These are phyloP conservation scores for Dermolepida albohirtum DNA, from an alignment of 2,888 invertebrate genomes.

Conservation along the genomic window DNA sequence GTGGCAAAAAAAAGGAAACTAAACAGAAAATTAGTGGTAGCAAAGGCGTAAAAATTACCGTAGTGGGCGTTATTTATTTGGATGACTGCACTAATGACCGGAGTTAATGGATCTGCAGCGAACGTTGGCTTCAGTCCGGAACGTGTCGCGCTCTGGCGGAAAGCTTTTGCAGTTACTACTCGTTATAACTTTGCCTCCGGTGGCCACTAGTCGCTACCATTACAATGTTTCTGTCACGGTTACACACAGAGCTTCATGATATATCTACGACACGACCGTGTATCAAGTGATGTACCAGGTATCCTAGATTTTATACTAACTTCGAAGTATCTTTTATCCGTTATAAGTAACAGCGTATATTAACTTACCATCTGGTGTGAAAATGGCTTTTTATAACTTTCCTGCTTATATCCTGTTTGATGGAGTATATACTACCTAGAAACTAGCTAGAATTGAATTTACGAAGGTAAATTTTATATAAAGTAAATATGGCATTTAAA, in stretches of 20 bases:
- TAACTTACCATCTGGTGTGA: slow-evolving; percentile 6
- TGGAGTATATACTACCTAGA: too few species aligned
- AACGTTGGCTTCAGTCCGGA: slow-evolving; percentile 33
- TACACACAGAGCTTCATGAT: slow-evolving; percentile 35
- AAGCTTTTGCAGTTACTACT: slow-evolving; percentile 37
- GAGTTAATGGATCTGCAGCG: slow-evolving; percentile 46
- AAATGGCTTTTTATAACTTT: too few species aligned
- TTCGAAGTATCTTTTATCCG: slow-evolving; percentile 23
- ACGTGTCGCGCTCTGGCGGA: slow-evolving; percentile 37
- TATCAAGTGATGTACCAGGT: slow-evolving; percentile 29
- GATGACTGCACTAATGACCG: slow-evolving; percentile 46
- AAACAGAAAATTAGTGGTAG: slow-evolving; percentile 29
- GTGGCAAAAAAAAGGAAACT: slow-evolving; percentile 4
- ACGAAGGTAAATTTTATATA: too few species aligned
- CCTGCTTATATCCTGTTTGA: too few species aligned
- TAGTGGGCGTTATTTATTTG: slow-evolving; percentile 43
- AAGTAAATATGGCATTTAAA: too few species aligned
- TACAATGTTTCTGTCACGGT: slow-evolving; percentile 38
- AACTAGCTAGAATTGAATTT: too few species aligned
- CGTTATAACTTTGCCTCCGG: slow-evolving; percentile 39
- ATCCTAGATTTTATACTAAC: slow-evolving; percentile 27
- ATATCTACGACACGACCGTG: slow-evolving; percentile 27
- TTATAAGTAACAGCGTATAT: slow-evolving; percentile 2
- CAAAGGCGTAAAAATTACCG: slow-evolving; percentile 30
- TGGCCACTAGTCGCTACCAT: slow-evolving; percentile 33